A percentile compares a stretch with the other conserved stretches of the same genome.
phyloP scores from a whole-genome alignment of 1,140 invertebrate genomes.

The Drosophila repleta region DNA sequence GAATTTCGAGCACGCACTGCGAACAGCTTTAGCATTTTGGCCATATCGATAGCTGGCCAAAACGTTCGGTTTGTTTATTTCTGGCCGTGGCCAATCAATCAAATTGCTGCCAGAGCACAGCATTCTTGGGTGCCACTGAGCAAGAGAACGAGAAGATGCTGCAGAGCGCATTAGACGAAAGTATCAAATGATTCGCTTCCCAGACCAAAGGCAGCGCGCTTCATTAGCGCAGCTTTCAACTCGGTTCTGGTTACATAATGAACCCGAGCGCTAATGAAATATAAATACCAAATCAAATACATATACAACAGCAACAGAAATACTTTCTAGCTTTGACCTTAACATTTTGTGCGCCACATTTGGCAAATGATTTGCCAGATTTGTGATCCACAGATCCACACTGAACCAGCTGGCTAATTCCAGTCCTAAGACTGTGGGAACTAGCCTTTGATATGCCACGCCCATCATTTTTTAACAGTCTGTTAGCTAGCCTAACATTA shows the following conservation, averaged over 20 bases:
- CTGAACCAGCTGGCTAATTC: no score
- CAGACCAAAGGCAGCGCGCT: constrained; percentile 35
- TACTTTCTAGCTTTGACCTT: constrained; percentile 69
- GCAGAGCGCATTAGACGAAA: constrained; percentile 28
- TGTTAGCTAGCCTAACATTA: no score
- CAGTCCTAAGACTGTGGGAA: no score
- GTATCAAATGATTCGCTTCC: constrained; percentile 36
- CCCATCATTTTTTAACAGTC: no score
- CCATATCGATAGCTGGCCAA: constrained; percentile 23
- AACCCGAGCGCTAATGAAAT: constrained; percentile 30
- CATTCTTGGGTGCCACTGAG: not conserved
- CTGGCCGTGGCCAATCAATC: constrained; percentile 67
- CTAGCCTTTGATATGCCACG: no score
- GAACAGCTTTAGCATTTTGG: constrained; percentile 50
- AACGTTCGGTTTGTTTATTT: constrained; percentile 37
- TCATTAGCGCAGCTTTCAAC: constrained; percentile 71
- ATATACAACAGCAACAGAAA: constrained; percentile 33
- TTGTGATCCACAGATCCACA: constrained; percentile 8
- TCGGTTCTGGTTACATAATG: constrained; percentile 75
- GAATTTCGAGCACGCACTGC: constrained; percentile 58
- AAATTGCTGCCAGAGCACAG: constrained; percentile 32
- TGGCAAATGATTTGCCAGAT: constrained; percentile 61
- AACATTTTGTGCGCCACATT: constrained; percentile 47
- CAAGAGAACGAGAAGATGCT: not conserved
- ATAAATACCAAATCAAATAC: constrained; percentile 31